Evolutionary conservation across 2,113 vertebrate species (phyloP).

Genomic region (Forbesichthys papilliferus): DNA sequence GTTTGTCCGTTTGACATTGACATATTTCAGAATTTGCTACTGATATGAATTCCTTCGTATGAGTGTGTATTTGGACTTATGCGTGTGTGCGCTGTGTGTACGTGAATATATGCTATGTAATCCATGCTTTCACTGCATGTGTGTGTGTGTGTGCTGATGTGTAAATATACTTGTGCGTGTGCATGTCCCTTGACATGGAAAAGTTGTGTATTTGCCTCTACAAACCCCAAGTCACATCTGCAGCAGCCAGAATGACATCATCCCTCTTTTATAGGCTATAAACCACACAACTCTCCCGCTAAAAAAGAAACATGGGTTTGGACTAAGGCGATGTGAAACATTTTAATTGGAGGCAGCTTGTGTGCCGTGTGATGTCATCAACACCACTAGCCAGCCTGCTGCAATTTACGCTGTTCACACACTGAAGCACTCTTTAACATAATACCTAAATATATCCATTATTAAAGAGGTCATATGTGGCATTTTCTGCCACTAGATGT

Average conservation of each 20-base stretch:
- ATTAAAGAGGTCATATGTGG: no score
- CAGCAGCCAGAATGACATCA: conserved; percentile 17
- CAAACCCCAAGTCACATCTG: conserved; percentile 32
- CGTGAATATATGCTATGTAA: background rate
- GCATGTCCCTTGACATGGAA: conserved; percentile 1
- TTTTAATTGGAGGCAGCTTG: conserved; percentile 5
- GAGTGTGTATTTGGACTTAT: background rate
- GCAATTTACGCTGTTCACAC: no score
- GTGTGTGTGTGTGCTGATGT: conserved; percentile 15
- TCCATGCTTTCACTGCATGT: background rate
- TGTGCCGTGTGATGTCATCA: background rate
- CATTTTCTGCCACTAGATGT: no score
- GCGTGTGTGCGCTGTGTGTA: background rate
- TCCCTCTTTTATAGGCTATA: conserved; percentile 24
- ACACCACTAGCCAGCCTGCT: no score
- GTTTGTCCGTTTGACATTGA: no score
- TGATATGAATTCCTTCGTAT: no score
- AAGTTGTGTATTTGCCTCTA: conserved; percentile 33
- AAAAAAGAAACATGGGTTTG: background rate
- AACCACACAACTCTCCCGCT: background rate
- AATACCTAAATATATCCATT: no score
- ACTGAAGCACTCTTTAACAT: no score
- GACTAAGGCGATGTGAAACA: background rate
- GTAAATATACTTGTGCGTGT: conserved; percentile 7
- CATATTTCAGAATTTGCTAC: no score